Evolutionary conservation across 2,888 invertebrate species (phyloP), one percentile per base, ranked within the genome.

Genomic region (Cheilosia soror): DNA sequence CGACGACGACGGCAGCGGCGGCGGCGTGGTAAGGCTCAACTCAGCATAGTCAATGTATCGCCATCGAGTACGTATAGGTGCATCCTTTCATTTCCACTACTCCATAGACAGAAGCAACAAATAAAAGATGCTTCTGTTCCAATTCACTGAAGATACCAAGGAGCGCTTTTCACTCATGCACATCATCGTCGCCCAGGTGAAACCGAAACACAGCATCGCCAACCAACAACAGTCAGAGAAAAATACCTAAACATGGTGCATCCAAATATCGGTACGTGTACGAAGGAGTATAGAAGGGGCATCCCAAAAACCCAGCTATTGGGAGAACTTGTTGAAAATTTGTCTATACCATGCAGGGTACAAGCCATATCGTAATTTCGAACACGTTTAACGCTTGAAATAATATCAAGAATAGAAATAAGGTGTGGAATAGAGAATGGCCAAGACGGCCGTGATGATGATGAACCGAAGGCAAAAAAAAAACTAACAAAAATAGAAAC

Each of bases 381-480:
- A 87, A 83, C 86, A 87, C 87, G 87, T 87, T 87, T 86, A 87
- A 68, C 85, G 86, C 81, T 84, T 80, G 84, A 84, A 83, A 87
- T 87, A 87, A 87, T 85, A 86, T 87, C 79, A 75, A 78, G 80
- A 86, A 81, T 73, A 78, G 78, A 69, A 55, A 51, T 29, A 27
- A 75, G 65, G 77, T 72, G 76, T 63, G 44, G 81, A 69, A 47
- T 55, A 65, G 76, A 47, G 53, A 82, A 63, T 57, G 55, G 55
- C 82, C 78, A 66, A 72, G 72, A 77, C 71, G 77, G 42, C n/a
- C 58, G 44, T 31, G 15, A 33, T 5, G 51, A 71, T 72, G 82
- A 71, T 78, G 77, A 81, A 77, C 77, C 51, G 47, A 60, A 71
- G 53, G 47, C n/a, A 71, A 65, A 37, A 25, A 33, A 44, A 42